Evolutionary conservation across 2,113 vertebrate species (phyloP).

Genomic region (Suricata suricatta): DNA sequence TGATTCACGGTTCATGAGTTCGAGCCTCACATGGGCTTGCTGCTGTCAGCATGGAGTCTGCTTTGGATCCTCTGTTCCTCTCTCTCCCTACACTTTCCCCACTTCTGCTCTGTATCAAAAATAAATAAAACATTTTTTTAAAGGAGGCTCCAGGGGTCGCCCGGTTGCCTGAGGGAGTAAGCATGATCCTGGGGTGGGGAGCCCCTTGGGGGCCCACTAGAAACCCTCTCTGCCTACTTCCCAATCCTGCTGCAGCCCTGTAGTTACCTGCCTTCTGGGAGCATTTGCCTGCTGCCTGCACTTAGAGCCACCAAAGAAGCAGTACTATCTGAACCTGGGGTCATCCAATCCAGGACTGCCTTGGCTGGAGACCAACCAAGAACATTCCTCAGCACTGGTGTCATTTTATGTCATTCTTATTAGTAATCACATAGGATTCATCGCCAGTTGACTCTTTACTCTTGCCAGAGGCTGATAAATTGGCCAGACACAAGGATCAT

Average conservation of each 20-base stretch:
- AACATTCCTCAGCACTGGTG: slow-evolving; percentile 51
- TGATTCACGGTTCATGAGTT: too few species aligned
- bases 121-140: too few species aligned
- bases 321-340: fast-evolving
- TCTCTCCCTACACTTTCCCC: too few species aligned
- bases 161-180: too few species aligned
- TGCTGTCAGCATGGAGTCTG: too few species aligned
- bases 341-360: background rate
- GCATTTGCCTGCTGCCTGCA: background rate
- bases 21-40: too few species aligned
- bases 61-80: too few species aligned
- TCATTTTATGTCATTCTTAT: slow-evolving; percentile 38
- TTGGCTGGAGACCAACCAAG: background rate
- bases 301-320: background rate
- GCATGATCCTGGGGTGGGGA: background rate
- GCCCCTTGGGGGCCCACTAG: background rate
- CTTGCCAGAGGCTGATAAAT: slow-evolving; percentile 67
- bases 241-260: fast-evolving
- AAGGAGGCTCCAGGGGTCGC: too few species aligned
- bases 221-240: background rate
- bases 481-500: background rate
- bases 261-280: background rate
- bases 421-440: slow-evolving; percentile 65
- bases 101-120: too few species aligned
- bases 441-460: slow-evolving; percentile 2